phyloP scores from a whole-genome alignment of 2,888 invertebrate species.

The Coelopa pilipes region DNA sequence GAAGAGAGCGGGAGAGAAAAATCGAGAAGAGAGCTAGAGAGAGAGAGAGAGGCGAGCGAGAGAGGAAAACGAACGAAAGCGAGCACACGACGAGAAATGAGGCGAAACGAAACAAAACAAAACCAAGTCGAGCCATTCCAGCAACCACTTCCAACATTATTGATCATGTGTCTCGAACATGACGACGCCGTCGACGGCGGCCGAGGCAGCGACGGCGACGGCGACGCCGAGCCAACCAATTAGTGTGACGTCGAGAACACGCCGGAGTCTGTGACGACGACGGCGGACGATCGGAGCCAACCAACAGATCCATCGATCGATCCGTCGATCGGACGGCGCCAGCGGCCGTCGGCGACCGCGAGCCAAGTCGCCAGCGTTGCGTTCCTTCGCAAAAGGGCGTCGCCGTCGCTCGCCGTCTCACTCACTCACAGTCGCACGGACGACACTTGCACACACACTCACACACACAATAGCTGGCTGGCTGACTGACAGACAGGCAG shows the following conservation, averaged over 20 bases:
- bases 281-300: constrained; percentile 22
- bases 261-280: neutral
- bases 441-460: neutral
- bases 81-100: neutral
- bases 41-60: no score
- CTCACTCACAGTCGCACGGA: constrained; percentile 5
- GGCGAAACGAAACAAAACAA: neutral
- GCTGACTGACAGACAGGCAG: neutral
- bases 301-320: constrained; percentile 22
- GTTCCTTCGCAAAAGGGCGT: constrained; percentile 38
- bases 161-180: constrained; percentile 39
- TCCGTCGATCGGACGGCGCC: neutral
- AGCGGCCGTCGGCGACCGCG: neutral
- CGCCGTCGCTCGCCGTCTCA: constrained; percentile 30
- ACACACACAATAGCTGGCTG: neutral
- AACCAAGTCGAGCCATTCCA: constrained; percentile 31
- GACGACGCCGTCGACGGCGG: neutral
- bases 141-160: constrained; percentile 41
- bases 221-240: constrained; percentile 3
- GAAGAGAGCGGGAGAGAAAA: no score
- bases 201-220: constrained; percentile 9
- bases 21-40: no score
- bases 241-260: neutral
- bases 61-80: neutral
- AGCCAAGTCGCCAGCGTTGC: neutral